These are phyloP conservation scores for Ormyrus thymus DNA, from an alignment of 2,888 invertebrate genomes.

Conservation along the genomic window DNA sequence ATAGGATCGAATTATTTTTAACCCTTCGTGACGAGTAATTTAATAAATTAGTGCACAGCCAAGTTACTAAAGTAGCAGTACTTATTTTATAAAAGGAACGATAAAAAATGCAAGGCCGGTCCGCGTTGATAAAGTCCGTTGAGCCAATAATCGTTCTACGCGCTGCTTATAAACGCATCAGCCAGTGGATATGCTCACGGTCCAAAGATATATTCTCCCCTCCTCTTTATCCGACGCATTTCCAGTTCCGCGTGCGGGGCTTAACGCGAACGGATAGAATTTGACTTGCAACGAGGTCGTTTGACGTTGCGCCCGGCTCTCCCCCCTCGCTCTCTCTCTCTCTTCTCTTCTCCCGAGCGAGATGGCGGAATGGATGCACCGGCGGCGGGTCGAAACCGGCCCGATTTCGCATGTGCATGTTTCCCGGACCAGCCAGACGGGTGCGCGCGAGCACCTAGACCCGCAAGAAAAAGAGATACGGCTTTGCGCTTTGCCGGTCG, in stretches of 20 bases:
- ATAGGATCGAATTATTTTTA: too few species aligned
- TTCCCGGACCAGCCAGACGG: background rate
- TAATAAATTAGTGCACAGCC: too few species aligned
- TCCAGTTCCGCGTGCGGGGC: slow-evolving; percentile 26
- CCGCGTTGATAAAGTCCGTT: too few species aligned
- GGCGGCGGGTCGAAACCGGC: background rate
- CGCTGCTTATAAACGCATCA: background rate
- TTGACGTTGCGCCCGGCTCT: slow-evolving; percentile 23
- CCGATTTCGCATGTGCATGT: slow-evolving; percentile 42
- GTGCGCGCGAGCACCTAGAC: too few species aligned
- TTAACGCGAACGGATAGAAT: slow-evolving; percentile 57
- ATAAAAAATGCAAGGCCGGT: too few species aligned
- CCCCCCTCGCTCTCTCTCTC: background rate
- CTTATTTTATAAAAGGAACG: too few species aligned
- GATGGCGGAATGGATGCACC: background rate
- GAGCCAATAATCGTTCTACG: too few species aligned
- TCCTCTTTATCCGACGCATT: slow-evolving; percentile 26
- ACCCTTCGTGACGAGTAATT: too few species aligned
- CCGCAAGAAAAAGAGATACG: too few species aligned
- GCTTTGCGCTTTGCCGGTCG: too few species aligned
- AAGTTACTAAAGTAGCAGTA: too few species aligned
- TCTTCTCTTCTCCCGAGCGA: too few species aligned
- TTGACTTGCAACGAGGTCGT: slow-evolving; percentile 57
- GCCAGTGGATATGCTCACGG: background rate
- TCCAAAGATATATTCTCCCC: background rate